A percentile compares a stretch with the other conserved stretches of the same genome.
Evolutionary conservation across 2,888 invertebrate genomes (phyloP).

Genomic region (Chironomus riparius): DNA sequence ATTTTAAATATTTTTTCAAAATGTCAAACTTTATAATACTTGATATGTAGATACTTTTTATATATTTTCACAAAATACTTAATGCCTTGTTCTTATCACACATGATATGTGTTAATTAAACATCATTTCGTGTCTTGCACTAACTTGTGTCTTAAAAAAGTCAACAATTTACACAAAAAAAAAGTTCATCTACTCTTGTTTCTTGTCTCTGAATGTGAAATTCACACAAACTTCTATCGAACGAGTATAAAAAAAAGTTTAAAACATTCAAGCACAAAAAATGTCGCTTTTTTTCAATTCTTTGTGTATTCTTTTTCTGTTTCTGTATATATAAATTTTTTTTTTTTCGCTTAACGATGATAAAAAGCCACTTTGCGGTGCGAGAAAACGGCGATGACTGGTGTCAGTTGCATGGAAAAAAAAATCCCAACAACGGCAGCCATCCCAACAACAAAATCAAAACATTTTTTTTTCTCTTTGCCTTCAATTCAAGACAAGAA

Average conservation of each 20-base stretch:
- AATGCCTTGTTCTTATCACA: not conserved
- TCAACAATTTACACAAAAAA: not conserved
- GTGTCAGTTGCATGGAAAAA: constrained; percentile 21
- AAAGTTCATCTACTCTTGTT: not conserved
- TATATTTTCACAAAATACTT: not conserved
- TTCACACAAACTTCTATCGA: not conserved
- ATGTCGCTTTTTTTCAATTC: not conserved
- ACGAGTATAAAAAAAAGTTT: not conserved
- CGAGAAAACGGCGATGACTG: constrained; percentile 26
- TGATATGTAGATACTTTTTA: not conserved
- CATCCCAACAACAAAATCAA: constrained; percentile 23
- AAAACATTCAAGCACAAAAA: no score
- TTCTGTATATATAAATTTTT: not conserved
- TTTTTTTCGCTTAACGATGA: constrained; percentile 7
- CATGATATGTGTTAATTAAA: constrained; percentile 8
- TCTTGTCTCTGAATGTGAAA: not conserved
- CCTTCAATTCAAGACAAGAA: not conserved
- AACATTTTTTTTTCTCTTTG: constrained; percentile 14
- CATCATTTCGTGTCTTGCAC: not conserved
- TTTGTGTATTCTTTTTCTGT: not conserved
- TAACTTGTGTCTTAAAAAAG: not conserved
- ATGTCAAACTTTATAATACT: not conserved
- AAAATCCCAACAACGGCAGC: constrained; percentile 20
- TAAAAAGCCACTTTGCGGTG: constrained; percentile 26
- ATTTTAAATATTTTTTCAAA: no score